Percentiles rank a stretch among this genome's conserved stretches.
These are phyloP conservation scores for Lemur catta DNA, from an alignment of 2,797 vertebrate species.

Conservation along the genomic window DNA sequence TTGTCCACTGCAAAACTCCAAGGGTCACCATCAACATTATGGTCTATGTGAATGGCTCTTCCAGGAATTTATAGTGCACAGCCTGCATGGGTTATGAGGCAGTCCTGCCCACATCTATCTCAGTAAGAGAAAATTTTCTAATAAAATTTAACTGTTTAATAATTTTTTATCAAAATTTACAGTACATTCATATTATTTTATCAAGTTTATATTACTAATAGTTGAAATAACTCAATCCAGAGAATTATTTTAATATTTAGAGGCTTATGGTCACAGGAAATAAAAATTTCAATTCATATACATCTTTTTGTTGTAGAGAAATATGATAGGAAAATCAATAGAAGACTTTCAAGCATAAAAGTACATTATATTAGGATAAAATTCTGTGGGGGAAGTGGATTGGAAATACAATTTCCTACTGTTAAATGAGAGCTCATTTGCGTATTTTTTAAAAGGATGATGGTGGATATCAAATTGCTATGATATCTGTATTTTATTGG, in stretches of 20 bases:
- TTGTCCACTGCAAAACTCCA: background rate
- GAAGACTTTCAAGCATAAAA: conserved; percentile 79
- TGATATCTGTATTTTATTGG: conserved; percentile 62
- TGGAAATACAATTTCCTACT: conserved; percentile 75
- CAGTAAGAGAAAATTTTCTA: background rate
- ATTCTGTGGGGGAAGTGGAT: conserved; percentile 68
- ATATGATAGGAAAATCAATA: conserved; percentile 75
- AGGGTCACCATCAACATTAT: background rate
- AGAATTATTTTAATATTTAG: conserved; percentile 52
- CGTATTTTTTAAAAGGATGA: conserved; percentile 62
- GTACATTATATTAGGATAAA: conserved; percentile 73
- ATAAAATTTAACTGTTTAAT: conserved; percentile 15
- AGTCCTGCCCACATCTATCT: background rate
- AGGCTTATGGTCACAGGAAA: conserved; percentile 46
- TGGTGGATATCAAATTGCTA: conserved; percentile 46
- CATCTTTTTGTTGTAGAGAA: conserved; percentile 65
- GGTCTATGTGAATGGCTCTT: background rate
- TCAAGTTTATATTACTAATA: conserved; percentile 18
- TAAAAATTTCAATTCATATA: conserved; percentile 69
- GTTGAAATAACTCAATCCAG: conserved; percentile 48
- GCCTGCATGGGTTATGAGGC: background rate
- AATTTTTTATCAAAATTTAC: conserved; percentile 28
- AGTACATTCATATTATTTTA: background rate
- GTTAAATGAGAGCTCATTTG: conserved; percentile 70
- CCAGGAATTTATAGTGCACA: background rate